Evolutionary conservation across 2,888 invertebrate genomes (phyloP), one percentile per base, ranked within the genome.

Genomic region (Yponomeuta sedellus): DNA sequence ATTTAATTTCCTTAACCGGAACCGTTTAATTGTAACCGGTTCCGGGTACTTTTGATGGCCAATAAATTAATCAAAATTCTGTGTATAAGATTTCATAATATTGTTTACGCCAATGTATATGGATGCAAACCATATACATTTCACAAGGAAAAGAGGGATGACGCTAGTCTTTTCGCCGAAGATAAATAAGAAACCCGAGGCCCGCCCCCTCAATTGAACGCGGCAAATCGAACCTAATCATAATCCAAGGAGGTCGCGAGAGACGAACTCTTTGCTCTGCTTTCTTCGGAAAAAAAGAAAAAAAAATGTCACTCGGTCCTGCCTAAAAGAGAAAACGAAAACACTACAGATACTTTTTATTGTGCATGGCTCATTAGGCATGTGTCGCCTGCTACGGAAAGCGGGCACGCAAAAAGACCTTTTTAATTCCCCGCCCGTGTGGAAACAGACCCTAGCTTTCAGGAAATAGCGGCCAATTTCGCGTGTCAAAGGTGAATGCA

Each of bases 291-390:
- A 52, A 52, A 52, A 61, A 61, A 34, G n/a, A n/a, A 61, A 59
- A 12, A 59, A 25, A 59, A 20, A 52, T 4, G 44, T 52, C 59
- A 20, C 10, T 20, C 22, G 22, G 34, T 34, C 61, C 16, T 16
- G 28, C 61, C 61, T 10, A 16, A 58, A 61, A 61, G 28, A 28
- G 61, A 61, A 61, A 58, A 65, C 58, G 64, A 66, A 68, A 64
- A 66, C 67, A 69, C 66, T 68, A 72, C 73, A 71, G 73, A 71
- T 76, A 74, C 73, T 76, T 77, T 78, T 81, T 79, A 78, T 81
- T 80, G 75, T 77, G 75, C 75, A 80, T 74, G 82, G 72, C 81
- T 83, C 82, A 83, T 83, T 83, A 83, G 79, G 74, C 73, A 69
- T 73, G 73, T 74, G 74, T 74, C 69, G 71, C 65, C 67, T 61